Base-by-base conservation (phyloP, 1,140 invertebrate genomes). In the Periplaneta americana region DNA sequence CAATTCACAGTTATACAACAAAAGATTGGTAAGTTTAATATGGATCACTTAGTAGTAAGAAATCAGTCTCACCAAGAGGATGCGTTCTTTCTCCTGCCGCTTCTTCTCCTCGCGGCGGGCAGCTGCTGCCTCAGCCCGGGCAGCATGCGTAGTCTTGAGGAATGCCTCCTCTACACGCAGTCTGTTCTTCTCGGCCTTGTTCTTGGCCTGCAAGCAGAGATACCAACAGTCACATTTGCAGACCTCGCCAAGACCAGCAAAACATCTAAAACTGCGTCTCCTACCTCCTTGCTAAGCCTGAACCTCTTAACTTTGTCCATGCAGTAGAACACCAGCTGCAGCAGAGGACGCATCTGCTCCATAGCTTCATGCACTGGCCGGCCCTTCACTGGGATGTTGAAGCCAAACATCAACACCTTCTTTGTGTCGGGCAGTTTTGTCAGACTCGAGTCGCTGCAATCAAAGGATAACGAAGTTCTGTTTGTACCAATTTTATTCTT, bases 111-210 rank as follows among this genome's bases (percentile, higher is more conserved):
- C 96, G 87, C 96, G 90, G 88, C 97, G 86, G 85, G 92, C 88
- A 86, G 96, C 93, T 83, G 96, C 92, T 83, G 96, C 95, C 92
- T 98, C 96, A 84, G 96, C 95, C 28, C 97, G 90, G 32, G 97
- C 96, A 33, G 95, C 94, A 89, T 99, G 98, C 9, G 97, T 98
- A 17, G 95, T 95, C 86, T 99, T 98, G 83, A 98, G 87, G 89
- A 97, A 99, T 34, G 94, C 93, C 89, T 99, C 98, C 86, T 98
- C 95, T 1, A 98, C 96, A 84, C 94, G 94, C 87, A 95, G 91
- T 22, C 98, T 93, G 87, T 98, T 98, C 87, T 97, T 97, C 85
- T 99, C 98, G 35, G 97, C 94, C 89, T 98, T 99, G 22, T 87
- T 86, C 89, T 96, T 95, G 34, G 93, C 95, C 95, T 96, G 82